Conservation (phyloP, 2,113 vertebrate genomes). For the Ptychochromis oligacanthus region DNA sequence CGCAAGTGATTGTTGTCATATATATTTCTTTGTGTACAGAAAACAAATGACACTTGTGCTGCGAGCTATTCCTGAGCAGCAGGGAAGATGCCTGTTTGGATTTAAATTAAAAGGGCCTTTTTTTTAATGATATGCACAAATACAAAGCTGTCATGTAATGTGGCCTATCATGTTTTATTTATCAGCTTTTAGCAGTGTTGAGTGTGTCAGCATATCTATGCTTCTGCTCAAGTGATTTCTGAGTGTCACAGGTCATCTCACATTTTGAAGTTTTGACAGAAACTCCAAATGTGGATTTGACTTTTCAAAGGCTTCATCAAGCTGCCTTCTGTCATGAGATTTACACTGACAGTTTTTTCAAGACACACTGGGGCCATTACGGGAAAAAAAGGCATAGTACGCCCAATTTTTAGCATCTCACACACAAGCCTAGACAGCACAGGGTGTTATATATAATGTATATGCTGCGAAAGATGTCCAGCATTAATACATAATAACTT, state of each 20-base stretch:
- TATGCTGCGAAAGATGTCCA: not conserved
- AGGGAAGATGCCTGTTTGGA: conserved; percentile 8
- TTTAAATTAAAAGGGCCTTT: not conserved
- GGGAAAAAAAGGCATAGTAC: not conserved
- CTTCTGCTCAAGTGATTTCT: not conserved
- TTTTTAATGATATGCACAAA: not conserved
- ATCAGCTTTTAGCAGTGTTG: not conserved
- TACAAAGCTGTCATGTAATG: not conserved
- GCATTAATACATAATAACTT: not conserved
- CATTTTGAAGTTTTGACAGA: not conserved
- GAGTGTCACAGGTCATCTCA: not conserved
- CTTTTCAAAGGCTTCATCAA: not conserved
- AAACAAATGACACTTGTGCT: conserved; percentile 41
- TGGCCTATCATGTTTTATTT: conserved; percentile 16
- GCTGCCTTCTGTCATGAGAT: not conserved
- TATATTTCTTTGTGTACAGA: conserved; percentile 42
- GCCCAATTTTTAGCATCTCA: not conserved
- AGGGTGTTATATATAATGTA: not conserved
- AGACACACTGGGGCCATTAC: not conserved
- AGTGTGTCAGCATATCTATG: not conserved
- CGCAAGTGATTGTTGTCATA: conserved; percentile 39
- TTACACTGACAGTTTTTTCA: not conserved
- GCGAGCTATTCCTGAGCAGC: conserved; percentile 25
- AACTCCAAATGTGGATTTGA: not conserved
- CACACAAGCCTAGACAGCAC: not conserved